These are phyloP conservation scores for Teinopalpus imperialis DNA, from an alignment of 2,888 invertebrate species.

Conservation along the genomic window DNA sequence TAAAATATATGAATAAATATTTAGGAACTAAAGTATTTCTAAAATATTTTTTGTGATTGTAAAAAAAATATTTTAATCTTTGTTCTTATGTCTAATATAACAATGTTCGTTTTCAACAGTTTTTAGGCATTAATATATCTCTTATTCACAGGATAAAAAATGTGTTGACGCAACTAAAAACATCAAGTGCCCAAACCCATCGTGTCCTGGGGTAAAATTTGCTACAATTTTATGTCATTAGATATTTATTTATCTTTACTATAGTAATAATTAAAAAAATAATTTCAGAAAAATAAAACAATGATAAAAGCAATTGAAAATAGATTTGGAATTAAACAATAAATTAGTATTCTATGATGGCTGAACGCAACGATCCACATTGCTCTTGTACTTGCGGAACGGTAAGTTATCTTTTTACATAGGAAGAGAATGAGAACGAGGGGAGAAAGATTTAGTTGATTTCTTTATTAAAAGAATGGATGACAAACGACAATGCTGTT, in stretches of 20 bases:
- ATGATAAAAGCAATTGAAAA: conserved; percentile 42
- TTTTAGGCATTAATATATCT: too few relatives aligned
- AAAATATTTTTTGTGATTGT: too few relatives aligned
- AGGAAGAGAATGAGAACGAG: too few relatives aligned
- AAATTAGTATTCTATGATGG: conserved; percentile 26
- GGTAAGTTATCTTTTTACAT: too few relatives aligned
- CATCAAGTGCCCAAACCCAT: conserved; percentile 40
- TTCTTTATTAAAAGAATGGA: too few relatives aligned
- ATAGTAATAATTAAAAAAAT: background rate
- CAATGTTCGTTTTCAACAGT: too few relatives aligned
- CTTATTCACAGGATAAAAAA: conserved; percentile 40
- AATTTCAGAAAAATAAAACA: conserved; percentile 43
- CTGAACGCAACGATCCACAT: conserved; percentile 16
- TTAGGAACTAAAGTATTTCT: too few relatives aligned
- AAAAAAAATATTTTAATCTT: too few relatives aligned
- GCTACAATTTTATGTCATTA: background rate
- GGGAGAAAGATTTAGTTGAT: too few relatives aligned
- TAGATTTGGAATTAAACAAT: conserved; percentile 38
- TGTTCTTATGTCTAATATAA: too few relatives aligned
- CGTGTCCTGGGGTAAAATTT: conserved; percentile 46
- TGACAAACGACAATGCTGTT: too few relatives aligned
- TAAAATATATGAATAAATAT: too few relatives aligned
- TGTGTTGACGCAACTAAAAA: conserved; percentile 37
- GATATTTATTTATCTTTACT: background rate
- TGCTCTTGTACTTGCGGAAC: conserved; percentile 30